phyloP scores from a whole-genome alignment of 2,888 invertebrate species.

The Ligdia adustata region DNA sequence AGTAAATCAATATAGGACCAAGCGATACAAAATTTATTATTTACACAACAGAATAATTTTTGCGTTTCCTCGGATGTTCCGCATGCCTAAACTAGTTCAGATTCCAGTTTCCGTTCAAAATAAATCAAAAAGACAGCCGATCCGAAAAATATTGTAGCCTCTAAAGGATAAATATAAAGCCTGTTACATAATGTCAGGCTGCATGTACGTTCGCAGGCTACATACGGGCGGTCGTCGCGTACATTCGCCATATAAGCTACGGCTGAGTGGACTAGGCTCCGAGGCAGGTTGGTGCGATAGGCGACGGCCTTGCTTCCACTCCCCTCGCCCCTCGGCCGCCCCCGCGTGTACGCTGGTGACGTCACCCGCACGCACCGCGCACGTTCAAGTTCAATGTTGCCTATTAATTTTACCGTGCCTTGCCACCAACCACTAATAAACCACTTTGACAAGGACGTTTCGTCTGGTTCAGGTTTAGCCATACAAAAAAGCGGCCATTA shows the following conservation, averaged over 20 bases:
- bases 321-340: slow-evolving; percentile 38
- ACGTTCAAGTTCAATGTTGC: slow-evolving; percentile 82
- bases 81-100: too few species aligned
- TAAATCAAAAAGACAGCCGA: too few species aligned
- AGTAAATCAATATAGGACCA: too few species aligned
- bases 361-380: slow-evolving; percentile 68
- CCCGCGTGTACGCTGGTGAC: slow-evolving; percentile 61
- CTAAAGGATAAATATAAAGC: too few species aligned
- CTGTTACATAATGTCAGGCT: too few species aligned
- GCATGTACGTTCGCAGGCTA: background rate
- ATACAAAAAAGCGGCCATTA: background rate
- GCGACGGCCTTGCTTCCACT: slow-evolving; percentile 56
- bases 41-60: too few species aligned
- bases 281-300: slow-evolving; percentile 53
- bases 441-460: slow-evolving; percentile 37
- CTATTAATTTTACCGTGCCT: slow-evolving; percentile 68
- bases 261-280: slow-evolving; percentile 12
- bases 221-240: background rate
- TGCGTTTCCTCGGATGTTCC: too few species aligned
- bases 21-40: too few species aligned
- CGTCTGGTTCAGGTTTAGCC: slow-evolving; percentile 17
- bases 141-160: too few species aligned
- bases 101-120: too few species aligned
- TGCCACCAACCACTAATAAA: slow-evolving; percentile 44
- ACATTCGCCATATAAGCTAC: slow-evolving; percentile 12